Base-by-base conservation (phyloP, 2,113 vertebrate genomes). In the Phaethornis superciliosus region DNA sequence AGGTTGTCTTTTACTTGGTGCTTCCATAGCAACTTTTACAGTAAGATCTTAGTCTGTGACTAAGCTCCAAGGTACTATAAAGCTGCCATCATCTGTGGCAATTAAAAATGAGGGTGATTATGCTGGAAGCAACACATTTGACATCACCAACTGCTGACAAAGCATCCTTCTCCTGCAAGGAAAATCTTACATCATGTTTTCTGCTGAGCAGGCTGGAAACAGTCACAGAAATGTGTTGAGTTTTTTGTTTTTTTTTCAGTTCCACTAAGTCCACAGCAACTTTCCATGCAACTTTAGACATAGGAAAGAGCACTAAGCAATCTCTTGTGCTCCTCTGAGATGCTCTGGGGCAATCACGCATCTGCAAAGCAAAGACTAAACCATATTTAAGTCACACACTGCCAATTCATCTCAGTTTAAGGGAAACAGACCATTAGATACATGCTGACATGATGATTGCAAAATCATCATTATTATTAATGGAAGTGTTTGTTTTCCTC, bases 221-320 rank as follows among this genome's bases (percentile, higher is more conserved):
- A 35, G 24, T 16, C 35, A 35, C 44, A 47, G 37, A 60, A 85
- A 40, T 8, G 10, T 8, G 40, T 40, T 40, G 40, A 12, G 40
- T 40, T 40, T 9, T 40, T 3, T 2, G 33, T 6, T 9, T 33
- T 60, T 52, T 47, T 33, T 51, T 47, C 30, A 42, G 3, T 47
- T 42, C 55, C 46, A 52, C 40, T 15, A 15, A 37, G 24, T 22
- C 42, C 19, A 27, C 23, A 27, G 8, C 17, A 83, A n/a, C 18
- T 74, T 81, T 52, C 15, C 42, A 2, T 19, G 49, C 21, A n/a
- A 4, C 17, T 49, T 67, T 30, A 77, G 63, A 6, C 0, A 0
- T 3, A 30, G 27, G 21, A 28, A 2, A 12, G 44, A 60, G 63
- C 54, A 15, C 52, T 42, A 22, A 71, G 23, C 14, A 9, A 6